Percentiles rank a stretch among this genome's conserved stretches.
phyloP scores from a whole-genome alignment of 2,888 invertebrate species.

The Polydrusus cervinus region DNA sequence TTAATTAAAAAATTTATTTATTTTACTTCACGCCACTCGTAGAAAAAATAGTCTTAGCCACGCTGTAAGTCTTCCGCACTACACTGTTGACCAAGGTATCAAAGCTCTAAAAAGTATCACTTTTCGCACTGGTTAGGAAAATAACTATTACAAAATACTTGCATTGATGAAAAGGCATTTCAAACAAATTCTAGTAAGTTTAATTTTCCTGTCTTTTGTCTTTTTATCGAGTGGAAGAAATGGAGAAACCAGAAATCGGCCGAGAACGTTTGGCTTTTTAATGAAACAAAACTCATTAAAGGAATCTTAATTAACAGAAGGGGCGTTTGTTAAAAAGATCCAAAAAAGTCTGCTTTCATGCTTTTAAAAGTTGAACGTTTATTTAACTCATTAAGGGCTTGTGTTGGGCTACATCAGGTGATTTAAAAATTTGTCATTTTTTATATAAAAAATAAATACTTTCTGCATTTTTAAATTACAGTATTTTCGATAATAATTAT shows the following conservation, averaged over 20 bases:
- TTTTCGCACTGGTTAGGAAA: no score
- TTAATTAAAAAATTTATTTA: no score
- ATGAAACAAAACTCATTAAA: conserved; percentile 49
- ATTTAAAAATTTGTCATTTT: conserved; percentile 13
- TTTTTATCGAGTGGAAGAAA: conserved; percentile 46
- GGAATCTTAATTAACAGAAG: conserved; percentile 44
- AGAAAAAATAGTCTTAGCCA: no score
- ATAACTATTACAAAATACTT: no score
- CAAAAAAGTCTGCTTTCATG: conserved; percentile 22
- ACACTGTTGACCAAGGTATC: no score
- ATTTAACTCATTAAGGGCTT: background rate
- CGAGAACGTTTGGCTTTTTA: conserved; percentile 40
- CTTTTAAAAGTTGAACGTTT: conserved; percentile 15
- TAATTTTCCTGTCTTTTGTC: conserved; percentile 22
- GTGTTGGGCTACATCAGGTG: background rate
- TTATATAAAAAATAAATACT: no score
- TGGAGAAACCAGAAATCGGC: conserved; percentile 57
- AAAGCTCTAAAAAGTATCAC: no score
- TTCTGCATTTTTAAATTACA: background rate
- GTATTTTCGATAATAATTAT: background rate
- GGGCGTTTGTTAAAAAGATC: conserved; percentile 26
- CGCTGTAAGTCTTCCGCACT: no score
- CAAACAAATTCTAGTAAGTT: background rate
- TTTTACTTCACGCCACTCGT: no score
- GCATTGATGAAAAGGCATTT: background rate